These are phyloP conservation scores for Sarcophilus harrisii DNA, from an alignment of 2,797 vertebrate genomes.

Conservation along the genomic window DNA sequence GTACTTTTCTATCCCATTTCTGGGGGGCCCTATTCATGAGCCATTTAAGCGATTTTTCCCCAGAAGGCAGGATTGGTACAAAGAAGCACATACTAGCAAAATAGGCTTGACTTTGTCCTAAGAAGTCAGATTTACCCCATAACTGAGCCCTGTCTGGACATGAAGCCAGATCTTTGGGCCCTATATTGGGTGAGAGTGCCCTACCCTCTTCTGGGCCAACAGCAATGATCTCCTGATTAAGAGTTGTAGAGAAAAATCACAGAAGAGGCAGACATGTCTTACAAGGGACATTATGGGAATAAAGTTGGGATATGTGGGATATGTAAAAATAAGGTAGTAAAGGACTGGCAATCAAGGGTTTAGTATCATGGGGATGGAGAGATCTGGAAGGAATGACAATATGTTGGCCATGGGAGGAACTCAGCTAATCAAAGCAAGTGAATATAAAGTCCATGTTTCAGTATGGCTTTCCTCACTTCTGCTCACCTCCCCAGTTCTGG, in stretches of 20 bases:
- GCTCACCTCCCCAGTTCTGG: no score
- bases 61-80: background rate
- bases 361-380: background rate
- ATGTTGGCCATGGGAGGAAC: background rate
- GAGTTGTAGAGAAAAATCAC: background rate
- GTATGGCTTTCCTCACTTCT: background rate
- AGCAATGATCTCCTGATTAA: background rate
- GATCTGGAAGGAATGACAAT: background rate
- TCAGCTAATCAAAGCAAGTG: background rate
- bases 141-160: background rate
- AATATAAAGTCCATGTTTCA: background rate
- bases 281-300: background rate
- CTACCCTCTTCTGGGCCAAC: background rate
- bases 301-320: background rate
- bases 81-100: background rate
- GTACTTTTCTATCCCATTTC: background rate
- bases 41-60: background rate
- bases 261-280: background rate
- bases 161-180: background rate
- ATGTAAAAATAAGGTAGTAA: background rate
- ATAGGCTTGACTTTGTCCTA: background rate
- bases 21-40: background rate
- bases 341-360: background rate
- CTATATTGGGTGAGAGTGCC: background rate
- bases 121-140: background rate